phyloP scores from a whole-genome alignment of 2,888 invertebrate genomes.

The Diarsia rubi region DNA sequence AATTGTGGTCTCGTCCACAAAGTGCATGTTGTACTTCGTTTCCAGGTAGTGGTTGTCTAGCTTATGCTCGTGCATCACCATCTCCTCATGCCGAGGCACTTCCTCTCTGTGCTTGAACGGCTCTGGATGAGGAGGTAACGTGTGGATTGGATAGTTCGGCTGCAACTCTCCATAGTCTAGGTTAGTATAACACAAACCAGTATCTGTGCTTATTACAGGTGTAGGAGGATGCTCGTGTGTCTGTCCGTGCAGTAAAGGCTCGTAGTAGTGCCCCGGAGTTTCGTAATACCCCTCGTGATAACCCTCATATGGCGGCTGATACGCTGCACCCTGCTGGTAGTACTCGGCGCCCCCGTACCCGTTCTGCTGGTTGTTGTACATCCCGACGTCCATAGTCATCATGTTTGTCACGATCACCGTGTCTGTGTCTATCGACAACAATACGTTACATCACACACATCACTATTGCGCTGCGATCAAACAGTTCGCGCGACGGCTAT shows the following conservation, averaged over 20 bases:
- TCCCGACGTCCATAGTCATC: conserved; percentile 96
- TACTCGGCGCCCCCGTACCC: conserved; percentile 88
- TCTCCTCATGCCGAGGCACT: conserved; percentile 89
- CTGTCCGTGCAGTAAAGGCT: conserved; percentile 85
- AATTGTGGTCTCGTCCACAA: conserved; percentile 85
- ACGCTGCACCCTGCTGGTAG: conserved; percentile 88
- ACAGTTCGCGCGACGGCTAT: conserved; percentile 68
- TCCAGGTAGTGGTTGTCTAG: conserved; percentile 88
- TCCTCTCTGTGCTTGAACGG: conserved; percentile 90
- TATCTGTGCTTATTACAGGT: conserved; percentile 95
- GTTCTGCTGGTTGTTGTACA: conserved; percentile 93
- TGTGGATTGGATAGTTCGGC: conserved; percentile 89
- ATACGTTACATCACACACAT: conserved; percentile 85
- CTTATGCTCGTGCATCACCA: conserved; percentile 86
- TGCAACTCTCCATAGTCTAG: conserved; percentile 93
- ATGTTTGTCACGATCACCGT: conserved; percentile 88
- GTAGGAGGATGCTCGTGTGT: conserved; percentile 87
- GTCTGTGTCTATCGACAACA: conserved; percentile 82
- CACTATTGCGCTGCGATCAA: conserved; percentile 75
- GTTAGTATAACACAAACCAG: conserved; percentile 97
- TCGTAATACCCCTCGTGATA: conserved; percentile 88
- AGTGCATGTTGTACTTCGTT: conserved; percentile 90
- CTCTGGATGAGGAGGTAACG: conserved; percentile 90
- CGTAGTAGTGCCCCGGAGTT: conserved; percentile 89
- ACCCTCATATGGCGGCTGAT: conserved; percentile 86